These are phyloP conservation scores for Epizoanthus fatuus DNA, from an alignment of 92 coral and sea anemone genomes.

Conservation along the genomic window DNA sequence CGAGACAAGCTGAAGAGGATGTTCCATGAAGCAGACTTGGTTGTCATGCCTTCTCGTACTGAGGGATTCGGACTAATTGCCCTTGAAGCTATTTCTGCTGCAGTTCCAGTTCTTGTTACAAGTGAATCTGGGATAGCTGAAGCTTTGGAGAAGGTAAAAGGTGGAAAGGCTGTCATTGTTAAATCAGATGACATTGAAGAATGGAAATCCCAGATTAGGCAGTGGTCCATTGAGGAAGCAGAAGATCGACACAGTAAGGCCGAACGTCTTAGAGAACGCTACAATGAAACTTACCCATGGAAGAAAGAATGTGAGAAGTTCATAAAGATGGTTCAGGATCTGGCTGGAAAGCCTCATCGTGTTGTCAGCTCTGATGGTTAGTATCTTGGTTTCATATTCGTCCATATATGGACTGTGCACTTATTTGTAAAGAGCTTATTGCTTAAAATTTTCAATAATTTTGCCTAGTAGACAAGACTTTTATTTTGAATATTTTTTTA, in stretches of 20 bases:
- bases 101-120: constrained; percentile 31
- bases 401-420: no score
- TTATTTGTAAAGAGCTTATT: no score
- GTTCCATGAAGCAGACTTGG: no score
- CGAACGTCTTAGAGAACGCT: constrained; percentile 4
- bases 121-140: constrained; percentile 41
- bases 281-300: constrained; percentile 14
- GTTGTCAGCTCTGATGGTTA: no score
- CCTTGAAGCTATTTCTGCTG: constrained; percentile 45
- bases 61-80: constrained; percentile 43
- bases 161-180: constrained; percentile 15
- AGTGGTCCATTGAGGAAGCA: constrained; percentile 2
- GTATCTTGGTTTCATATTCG: no score
- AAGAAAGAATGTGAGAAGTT: constrained; percentile 6
- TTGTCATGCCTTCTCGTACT: constrained; percentile 5
- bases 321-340: neutral
- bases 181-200: constrained; percentile 1
- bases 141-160: constrained; percentile 18
- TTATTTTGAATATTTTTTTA: no score
- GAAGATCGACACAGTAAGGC: constrained; percentile 28
- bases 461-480: no score
- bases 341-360: no score
- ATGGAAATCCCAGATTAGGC: constrained; percentile 3
- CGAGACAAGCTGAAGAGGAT: no score
- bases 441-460: no score